Conservation (phyloP, 2,113 vertebrate genomes). For the Callipepla californica region DNA sequence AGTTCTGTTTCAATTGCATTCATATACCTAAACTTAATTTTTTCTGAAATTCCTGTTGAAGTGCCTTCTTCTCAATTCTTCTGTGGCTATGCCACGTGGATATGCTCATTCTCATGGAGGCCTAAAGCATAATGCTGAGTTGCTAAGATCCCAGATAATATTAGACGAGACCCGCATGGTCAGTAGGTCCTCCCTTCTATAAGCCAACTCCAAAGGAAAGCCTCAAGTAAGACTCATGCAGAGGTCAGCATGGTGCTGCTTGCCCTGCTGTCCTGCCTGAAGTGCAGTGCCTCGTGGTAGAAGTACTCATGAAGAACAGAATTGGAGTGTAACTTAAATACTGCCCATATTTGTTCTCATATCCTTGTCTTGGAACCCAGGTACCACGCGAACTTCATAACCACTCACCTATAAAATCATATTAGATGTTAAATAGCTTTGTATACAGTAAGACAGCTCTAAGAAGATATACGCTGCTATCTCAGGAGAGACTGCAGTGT, state of each 20-base stretch:
- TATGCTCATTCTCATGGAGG: neutral
- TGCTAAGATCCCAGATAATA: neutral
- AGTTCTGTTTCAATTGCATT: no score
- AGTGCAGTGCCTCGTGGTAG: neutral
- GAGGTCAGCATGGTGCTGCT: neutral
- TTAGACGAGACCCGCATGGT: neutral
- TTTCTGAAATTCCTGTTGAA: no score
- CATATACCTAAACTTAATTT: no score
- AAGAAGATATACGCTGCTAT: neutral
- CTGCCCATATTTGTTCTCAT: neutral
- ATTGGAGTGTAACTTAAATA: neutral
- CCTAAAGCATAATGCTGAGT: neutral
- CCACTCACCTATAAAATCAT: neutral
- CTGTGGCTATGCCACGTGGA: neutral
- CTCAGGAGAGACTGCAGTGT: neutral
- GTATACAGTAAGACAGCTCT: neutral
- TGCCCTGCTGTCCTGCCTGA: neutral
- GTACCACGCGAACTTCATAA: neutral
- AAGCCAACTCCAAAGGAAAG: neutral
- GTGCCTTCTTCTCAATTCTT: fast-evolving
- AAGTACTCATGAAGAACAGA: neutral
- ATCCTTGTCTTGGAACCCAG: neutral
- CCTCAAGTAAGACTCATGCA: neutral
- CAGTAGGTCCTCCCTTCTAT: neutral
- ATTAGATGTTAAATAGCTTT: neutral